These are phyloP conservation scores for Agrochola lychnidis DNA, from an alignment of 2,888 invertebrate genomes.

Conservation along the genomic window DNA sequence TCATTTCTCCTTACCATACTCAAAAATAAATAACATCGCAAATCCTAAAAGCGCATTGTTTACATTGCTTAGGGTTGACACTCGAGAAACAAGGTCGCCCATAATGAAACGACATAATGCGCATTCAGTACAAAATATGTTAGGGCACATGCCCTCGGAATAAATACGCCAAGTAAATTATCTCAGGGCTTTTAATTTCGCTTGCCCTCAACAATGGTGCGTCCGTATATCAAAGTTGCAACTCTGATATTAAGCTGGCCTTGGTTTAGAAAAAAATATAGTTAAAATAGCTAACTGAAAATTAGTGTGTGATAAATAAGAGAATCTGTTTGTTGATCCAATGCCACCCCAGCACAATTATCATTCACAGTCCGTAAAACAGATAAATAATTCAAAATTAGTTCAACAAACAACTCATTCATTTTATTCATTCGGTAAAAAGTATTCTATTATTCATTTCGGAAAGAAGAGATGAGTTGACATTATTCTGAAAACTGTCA, in stretches of 20 bases:
- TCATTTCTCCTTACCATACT: not conserved
- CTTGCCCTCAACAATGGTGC: conserved; percentile 67
- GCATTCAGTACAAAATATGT: conserved; percentile 78
- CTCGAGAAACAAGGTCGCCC: conserved; percentile 42
- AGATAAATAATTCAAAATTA: not conserved
- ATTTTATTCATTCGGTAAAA: not conserved
- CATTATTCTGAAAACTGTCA: not conserved
- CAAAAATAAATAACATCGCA: not conserved
- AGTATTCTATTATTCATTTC: not conserved
- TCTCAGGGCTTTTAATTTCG: conserved; percentile 79
- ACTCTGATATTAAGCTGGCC: conserved; percentile 73
- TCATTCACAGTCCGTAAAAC: not conserved
- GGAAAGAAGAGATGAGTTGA: not conserved
- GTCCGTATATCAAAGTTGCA: conserved; percentile 73
- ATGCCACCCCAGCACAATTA: not conserved
- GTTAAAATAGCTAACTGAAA: not conserved
- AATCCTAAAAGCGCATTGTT: not conserved
- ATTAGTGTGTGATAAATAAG: not conserved
- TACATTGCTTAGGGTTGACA: conserved; percentile 13
- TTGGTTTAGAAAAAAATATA: conserved; percentile 67
- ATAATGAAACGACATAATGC: conserved; percentile 78
- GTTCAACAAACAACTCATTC: not conserved
- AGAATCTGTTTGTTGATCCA: not conserved
- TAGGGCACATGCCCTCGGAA: conserved; percentile 73
- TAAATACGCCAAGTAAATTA: conserved; percentile 82